Evolutionary conservation across 2,113 vertebrate species (phyloP), one percentile per base, ranked within the genome.

Genomic region (Dasyurus viverrinus): DNA sequence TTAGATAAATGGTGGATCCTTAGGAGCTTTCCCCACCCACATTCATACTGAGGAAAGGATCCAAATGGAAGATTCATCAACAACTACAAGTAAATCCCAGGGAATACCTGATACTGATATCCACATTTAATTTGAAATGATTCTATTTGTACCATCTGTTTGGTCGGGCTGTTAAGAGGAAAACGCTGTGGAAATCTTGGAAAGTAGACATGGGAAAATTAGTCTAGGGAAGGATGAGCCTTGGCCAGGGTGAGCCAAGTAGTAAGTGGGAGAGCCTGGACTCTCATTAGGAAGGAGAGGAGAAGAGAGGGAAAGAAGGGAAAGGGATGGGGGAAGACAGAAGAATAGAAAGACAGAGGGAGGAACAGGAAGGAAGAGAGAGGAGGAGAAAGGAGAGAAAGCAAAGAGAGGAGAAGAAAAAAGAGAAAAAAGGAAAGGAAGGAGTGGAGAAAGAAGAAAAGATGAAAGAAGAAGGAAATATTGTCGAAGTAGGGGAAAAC

Each of bases 1-100:
- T 95, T 92, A 54, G 96, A 95, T 91, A 95, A 54, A 93, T 93
- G 90, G 91, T 93, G 84, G 93, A 96, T 94, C 90, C 94, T 93
- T 95, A 95, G 60, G 89, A 95, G 53, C 6, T 23, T 7, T 5
- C n/a, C 36, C n/a, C 7, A 84, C 36, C 36, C 0, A 95, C 22
- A 95, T 96, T 68, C 54, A 96, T 94, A 91, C 23, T 1, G 12
- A n/a, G 91, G 60, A 11, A 46, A 93, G 27, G n/a, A 93, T 90
- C 90, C 96, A 96, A 95, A 54, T 52, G 89, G 92, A 90, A 97
- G 23, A 96, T 96, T 54, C 95, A 76, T 93, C 93, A 92, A 89
- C 36, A 54, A 55, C 54, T 96, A 46, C 94, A 95, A 96, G 91
- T 60, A 14, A 96, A 95, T 91, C 92, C 93, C 95, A 27, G 93